Conservation (phyloP, 2,797 vertebrate genomes). For the Pseudochirops cupreus region DNA sequence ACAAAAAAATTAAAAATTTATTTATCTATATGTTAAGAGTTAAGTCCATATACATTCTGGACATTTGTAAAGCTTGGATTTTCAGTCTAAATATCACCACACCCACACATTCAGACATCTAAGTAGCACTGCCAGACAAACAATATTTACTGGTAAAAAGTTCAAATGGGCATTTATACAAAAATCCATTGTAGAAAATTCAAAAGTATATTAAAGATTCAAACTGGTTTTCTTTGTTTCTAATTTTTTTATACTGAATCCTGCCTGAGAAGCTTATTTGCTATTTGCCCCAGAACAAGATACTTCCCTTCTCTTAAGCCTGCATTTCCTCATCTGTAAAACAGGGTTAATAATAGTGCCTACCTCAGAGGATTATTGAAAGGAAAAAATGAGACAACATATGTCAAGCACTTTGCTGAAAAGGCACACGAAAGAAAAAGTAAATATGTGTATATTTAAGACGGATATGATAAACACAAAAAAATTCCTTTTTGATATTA, state of each 20-base stretch:
- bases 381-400: constrained; percentile 19
- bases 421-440: constrained; percentile 41
- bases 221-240: not conserved
- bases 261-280: not conserved
- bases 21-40: not conserved
- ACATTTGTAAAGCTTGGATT: constrained; percentile 44
- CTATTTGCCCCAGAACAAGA: not conserved
- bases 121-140: constrained; percentile 6
- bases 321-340: not conserved
- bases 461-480: constrained; percentile 10
- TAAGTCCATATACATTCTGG: not conserved
- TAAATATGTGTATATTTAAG: constrained; percentile 28
- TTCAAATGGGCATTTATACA: constrained; percentile 45
- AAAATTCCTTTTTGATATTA: constrained; percentile 3
- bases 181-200: constrained; percentile 45
- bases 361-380: constrained; percentile 29
- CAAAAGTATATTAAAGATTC: not conserved
- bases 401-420: not conserved
- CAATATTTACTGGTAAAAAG: constrained; percentile 39
- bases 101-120: constrained; percentile 21
- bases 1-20: not conserved
- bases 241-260: not conserved
- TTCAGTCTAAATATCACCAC: constrained; percentile 26
- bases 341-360: not conserved
- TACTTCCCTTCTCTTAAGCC: not conserved